Percentiles rank a stretch among this genome's conserved stretches.
These are phyloP conservation scores for Ecliptopera silaceata DNA, from an alignment of 2,888 invertebrate species.

Conservation along the genomic window DNA sequence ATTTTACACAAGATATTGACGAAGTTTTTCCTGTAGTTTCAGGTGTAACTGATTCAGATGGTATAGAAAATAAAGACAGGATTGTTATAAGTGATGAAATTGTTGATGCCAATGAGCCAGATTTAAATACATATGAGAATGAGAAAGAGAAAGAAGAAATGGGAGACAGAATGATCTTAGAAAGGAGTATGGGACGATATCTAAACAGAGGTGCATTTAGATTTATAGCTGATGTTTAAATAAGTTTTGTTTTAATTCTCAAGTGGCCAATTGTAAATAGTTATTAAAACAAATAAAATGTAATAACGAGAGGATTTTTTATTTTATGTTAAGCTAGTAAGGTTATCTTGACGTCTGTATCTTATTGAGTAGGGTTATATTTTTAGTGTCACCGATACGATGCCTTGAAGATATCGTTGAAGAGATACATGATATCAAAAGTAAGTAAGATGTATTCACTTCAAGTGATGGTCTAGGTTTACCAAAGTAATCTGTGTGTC, in stretches of 20 bases:
- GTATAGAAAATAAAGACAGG: conserved; percentile 35
- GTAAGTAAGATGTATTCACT: too few species aligned
- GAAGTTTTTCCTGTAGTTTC: conserved; percentile 43
- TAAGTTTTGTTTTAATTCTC: conserved; percentile 22
- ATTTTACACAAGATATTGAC: conserved; percentile 40
- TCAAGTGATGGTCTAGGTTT: too few species aligned
- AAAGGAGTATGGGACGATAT: conserved; percentile 58
- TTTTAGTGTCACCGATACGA: too few species aligned
- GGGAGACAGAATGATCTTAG: conserved; percentile 60
- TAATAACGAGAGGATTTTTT: too few species aligned
- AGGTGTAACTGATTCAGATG: conserved; percentile 33
- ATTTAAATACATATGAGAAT: not conserved
- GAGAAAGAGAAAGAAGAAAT: too few species aligned
- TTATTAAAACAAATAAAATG: conserved; percentile 9
- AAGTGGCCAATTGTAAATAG: conserved; percentile 36
- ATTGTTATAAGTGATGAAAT: conserved; percentile 28
- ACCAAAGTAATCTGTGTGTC: too few species aligned
- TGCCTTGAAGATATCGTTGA: too few species aligned
- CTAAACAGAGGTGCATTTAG: conserved; percentile 58
- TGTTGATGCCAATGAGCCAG: conserved; percentile 2
- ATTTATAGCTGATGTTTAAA: conserved; percentile 54
- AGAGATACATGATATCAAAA: too few species aligned
- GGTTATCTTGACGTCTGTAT: too few species aligned
- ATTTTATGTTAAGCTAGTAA: too few species aligned
- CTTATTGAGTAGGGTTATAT: too few species aligned